Conservation (phyloP, 1,140 invertebrate species). For the Zaprionus capensis region DNA sequence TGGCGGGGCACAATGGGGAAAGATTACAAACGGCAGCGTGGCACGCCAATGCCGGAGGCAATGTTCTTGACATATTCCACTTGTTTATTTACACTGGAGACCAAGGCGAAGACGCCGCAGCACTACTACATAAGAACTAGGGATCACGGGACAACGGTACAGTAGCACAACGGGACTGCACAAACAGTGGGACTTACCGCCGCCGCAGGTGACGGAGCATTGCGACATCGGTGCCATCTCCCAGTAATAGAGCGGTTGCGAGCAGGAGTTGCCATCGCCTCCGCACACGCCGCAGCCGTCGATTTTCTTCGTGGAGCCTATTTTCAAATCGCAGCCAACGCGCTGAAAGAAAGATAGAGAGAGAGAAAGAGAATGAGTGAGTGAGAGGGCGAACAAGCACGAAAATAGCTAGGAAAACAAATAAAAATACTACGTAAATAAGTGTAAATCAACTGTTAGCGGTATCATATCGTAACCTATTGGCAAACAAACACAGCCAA, state of each 20-base stretch:
- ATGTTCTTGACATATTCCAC: slow-evolving; percentile 81
- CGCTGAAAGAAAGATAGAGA: slow-evolving; percentile 86
- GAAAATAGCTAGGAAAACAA: slow-evolving; percentile 19
- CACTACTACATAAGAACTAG: slow-evolving; percentile 28
- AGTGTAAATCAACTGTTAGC: slow-evolving; percentile 79
- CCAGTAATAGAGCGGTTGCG: slow-evolving; percentile 92
- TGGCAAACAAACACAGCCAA: slow-evolving; percentile 35
- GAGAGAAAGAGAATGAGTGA: slow-evolving; percentile 2
- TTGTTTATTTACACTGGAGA: slow-evolving; percentile 76
- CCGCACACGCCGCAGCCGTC: slow-evolving; percentile 96
- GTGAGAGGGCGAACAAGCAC: neutral
- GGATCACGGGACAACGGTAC: neutral
- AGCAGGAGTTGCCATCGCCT: slow-evolving; percentile 93
- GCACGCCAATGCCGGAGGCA: slow-evolving; percentile 68
- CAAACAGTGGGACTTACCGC: slow-evolving; percentile 88
- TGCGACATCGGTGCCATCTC: slow-evolving; percentile 90
- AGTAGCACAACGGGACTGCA: neutral
- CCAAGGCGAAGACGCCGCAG: slow-evolving; percentile 29
- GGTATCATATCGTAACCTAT: slow-evolving; percentile 68
- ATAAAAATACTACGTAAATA: slow-evolving; percentile 67
- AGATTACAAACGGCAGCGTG: slow-evolving; percentile 68
- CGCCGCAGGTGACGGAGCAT: slow-evolving; percentile 95
- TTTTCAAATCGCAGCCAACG: slow-evolving; percentile 94
- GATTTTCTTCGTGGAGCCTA: slow-evolving; percentile 92
- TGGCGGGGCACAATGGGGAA: slow-evolving; percentile 10